Conservation (phyloP, 1,140 invertebrate genomes). For the Asbolus verrucosus region DNA sequence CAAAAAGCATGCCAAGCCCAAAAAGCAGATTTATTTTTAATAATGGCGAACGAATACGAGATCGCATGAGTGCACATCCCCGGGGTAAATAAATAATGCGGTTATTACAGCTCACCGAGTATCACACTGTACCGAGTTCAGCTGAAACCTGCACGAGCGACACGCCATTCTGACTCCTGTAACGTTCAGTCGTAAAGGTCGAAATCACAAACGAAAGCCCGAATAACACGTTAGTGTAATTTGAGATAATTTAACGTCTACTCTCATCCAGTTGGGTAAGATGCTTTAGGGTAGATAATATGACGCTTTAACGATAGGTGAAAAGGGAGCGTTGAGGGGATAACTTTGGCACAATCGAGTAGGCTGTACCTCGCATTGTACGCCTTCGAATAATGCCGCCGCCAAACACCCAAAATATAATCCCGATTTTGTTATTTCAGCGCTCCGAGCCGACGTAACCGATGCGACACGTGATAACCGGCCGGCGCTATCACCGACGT, state of each 20-base stretch:
- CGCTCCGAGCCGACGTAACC: too few species aligned
- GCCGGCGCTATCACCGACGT: too few species aligned
- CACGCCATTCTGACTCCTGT: conserved; percentile 45
- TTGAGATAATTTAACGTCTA: conserved; percentile 62
- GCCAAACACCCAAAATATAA: too few species aligned
- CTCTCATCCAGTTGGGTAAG: conserved; percentile 60
- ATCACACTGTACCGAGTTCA: conserved; percentile 51
- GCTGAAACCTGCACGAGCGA: conserved; percentile 18
- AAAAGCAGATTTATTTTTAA: conserved; percentile 64
- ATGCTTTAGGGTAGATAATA: conserved; percentile 57
- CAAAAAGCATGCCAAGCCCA: conserved; percentile 35
- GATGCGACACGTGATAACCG: too few species aligned
- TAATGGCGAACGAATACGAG: conserved; percentile 62
- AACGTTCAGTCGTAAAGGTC: conserved; percentile 22
- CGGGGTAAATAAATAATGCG: conserved; percentile 65
- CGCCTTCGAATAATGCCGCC: too few species aligned
- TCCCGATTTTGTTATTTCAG: too few species aligned
- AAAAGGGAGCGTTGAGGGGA: conserved; percentile 47
- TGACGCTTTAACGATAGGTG: conserved; percentile 54
- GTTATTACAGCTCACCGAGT: conserved; percentile 62
- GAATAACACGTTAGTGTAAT: conserved; percentile 55
- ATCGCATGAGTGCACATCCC: conserved; percentile 60
- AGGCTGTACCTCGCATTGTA: conserved; percentile 41
- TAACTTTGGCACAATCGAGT: conserved; percentile 40
- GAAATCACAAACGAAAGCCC: neutral